phyloP scores from a whole-genome alignment of 2,797 vertebrate species.

The Melanotaenia boesemani region DNA sequence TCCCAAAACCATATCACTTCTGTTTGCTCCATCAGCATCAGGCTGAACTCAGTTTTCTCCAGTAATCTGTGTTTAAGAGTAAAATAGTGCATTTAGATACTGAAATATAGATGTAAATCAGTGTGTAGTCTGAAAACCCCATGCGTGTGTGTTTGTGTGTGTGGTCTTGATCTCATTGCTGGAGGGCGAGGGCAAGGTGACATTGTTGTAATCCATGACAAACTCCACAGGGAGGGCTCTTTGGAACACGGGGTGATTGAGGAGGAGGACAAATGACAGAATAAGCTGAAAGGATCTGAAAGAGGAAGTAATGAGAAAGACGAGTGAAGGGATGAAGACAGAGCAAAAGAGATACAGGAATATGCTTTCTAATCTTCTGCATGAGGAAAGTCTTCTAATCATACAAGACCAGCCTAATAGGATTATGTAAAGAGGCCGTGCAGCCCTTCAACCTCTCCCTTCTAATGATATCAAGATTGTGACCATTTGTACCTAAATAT shows the following conservation, averaged over 20 bases:
- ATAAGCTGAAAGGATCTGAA: background rate
- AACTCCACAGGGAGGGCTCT: background rate
- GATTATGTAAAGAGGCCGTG: constrained; percentile 36
- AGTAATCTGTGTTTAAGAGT: background rate
- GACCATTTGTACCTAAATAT: too few species aligned
- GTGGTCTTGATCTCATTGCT: background rate
- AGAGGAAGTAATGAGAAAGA: background rate
- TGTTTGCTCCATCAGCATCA: constrained; percentile 9
- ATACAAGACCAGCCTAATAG: constrained; percentile 33
- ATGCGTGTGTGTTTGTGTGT: background rate
- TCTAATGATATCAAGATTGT: constrained; percentile 11
- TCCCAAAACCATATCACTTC: background rate
- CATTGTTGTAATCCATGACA: constrained; percentile 50
- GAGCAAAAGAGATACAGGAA: background rate
- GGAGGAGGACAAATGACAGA: too few species aligned
- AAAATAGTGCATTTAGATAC: background rate
- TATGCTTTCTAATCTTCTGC: constrained; percentile 35
- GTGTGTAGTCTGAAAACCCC: background rate
- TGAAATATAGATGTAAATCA: background rate
- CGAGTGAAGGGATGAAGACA: background rate
- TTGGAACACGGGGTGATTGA: too few species aligned
- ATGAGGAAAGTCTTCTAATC: constrained; percentile 30
- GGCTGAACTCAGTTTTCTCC: background rate
- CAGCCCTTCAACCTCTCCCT: constrained; percentile 46
- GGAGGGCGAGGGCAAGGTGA: constrained; percentile 44